phyloP scores from a whole-genome alignment of 1,140 invertebrate genomes.

The Saccostrea glomerata region DNA sequence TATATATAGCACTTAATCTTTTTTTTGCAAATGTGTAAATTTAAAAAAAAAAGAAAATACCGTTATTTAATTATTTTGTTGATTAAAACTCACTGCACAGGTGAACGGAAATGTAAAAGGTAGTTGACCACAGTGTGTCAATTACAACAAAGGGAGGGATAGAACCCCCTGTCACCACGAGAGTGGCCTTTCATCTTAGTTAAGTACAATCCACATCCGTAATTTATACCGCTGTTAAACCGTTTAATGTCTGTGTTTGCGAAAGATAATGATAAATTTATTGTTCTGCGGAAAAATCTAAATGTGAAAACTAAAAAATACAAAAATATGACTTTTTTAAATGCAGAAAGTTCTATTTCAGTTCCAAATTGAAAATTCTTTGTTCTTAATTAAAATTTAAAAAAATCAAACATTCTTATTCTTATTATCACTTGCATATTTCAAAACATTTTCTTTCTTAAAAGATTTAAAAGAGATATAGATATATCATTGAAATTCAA shows the following conservation, averaged over 20 bases:
- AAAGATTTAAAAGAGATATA: neutral
- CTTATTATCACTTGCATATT: neutral
- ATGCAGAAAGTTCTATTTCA: neutral
- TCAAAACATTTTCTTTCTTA: neutral
- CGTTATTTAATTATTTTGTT: no score
- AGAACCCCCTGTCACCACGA: neutral
- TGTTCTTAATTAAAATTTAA: neutral
- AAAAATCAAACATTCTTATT: neutral
- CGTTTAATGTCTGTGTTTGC: neutral
- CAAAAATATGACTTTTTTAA: no score
- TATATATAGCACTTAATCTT: no score
- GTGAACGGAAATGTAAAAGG: constrained; percentile 24
- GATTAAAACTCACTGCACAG: no score
- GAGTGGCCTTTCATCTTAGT: constrained; percentile 5
- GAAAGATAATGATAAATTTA: constrained; percentile 15
- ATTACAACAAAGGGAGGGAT: neutral
- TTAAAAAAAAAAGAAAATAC: no score
- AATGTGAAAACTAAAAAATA: neutral
- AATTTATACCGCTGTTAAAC: neutral
- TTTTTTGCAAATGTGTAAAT: no score
- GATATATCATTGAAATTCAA: constrained; percentile 1
- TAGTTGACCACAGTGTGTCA: neutral
- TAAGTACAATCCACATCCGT: constrained; percentile 7
- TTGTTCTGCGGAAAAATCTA: neutral
- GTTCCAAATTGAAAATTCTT: neutral